Evolutionary conservation across 2,113 vertebrate species (phyloP).

Genomic region (Elephantulus edwardii): DNA sequence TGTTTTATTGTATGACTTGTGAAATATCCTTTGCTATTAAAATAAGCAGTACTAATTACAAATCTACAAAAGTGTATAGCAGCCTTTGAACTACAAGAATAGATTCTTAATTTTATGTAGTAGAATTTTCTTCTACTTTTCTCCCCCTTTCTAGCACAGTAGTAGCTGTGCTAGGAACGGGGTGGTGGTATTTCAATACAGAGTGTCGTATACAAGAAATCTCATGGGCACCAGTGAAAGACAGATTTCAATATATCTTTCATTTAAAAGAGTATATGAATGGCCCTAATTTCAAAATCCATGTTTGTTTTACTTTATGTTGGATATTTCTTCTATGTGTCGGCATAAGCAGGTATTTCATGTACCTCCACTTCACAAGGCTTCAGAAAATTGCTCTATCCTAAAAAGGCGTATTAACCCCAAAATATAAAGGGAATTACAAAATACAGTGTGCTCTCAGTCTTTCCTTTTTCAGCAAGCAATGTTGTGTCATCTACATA

Average conservation of each 20-base stretch:
- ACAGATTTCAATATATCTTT: background rate
- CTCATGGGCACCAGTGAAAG: background rate
- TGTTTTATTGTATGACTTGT: slow-evolving; percentile 44
- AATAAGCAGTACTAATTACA: slow-evolving; percentile 65
- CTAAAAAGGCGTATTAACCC: background rate
- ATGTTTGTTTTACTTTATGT: background rate
- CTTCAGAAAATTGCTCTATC: background rate
- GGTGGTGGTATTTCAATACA: background rate
- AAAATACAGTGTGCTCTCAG: too few relatives aligned
- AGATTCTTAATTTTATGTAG: slow-evolving; percentile 1
- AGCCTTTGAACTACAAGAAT: slow-evolving; percentile 47
- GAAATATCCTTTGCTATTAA: slow-evolving; percentile 57
- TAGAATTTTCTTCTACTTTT: background rate
- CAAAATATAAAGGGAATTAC: slow-evolving; percentile 42
- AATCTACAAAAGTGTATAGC: slow-evolving; percentile 15
- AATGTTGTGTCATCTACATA: too few relatives aligned
- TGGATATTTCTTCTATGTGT: background rate
- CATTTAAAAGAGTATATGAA: background rate
- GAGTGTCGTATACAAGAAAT: background rate
- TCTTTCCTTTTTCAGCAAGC: too few relatives aligned
- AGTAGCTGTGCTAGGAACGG: background rate
- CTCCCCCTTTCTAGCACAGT: background rate
- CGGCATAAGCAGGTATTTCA: background rate
- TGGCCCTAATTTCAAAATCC: background rate
- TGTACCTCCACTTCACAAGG: background rate